Evolutionary conservation across 2,113 vertebrate genomes (phyloP), one percentile per base, ranked within the genome.

Genomic region (Heteronetta atricapilla): DNA sequence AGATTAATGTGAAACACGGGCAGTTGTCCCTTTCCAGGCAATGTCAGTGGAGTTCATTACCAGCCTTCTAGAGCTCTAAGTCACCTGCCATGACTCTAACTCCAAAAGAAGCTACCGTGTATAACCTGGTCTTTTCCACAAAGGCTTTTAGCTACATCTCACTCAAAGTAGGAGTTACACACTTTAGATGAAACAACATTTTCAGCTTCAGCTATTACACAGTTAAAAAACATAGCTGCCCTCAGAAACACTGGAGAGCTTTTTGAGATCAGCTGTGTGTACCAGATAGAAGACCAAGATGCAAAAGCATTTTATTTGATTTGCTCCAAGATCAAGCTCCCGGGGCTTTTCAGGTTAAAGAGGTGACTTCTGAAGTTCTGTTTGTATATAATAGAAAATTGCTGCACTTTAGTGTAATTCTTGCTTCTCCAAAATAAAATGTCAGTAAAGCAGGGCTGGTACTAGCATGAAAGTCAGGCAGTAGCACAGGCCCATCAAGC

Each of bases 261-360:
- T 72, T 80, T 56, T 60, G 4, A 84, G 23, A 78, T 90, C 75
- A 86, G 16, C 15, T 78, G 12, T 53, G 26, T 21, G 31, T 33
- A 53, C n/a, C 34, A 91, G 26, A 40, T 14, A 76, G 46, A 72
- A 82, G 31, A 86, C 25, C 23, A 81, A 96, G 90, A 94, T 69
- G 66, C 73, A 94, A 91, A 93, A 84, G 11, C 38, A 69, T 86
- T 88, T 62, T 86, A 90, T 94, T 88, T 90, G 5, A 92, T 90
- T 90, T 88, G 68, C 23, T 88, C 48, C 5, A 21, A 60, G 67
- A 88, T 93, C 56, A 60, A 58, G 4, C 60, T 81, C 42, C 28
- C 18, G 48, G 58, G 69, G 22, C 31, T 96, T 90, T 79, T 75
- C 60, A 88, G 69, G 90, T 70, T 84, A 88, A 94, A 86, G 69